These are phyloP conservation scores for Heliconius melpomene DNA, from an alignment of 1,140 invertebrate genomes.

Conservation along the genomic window DNA sequence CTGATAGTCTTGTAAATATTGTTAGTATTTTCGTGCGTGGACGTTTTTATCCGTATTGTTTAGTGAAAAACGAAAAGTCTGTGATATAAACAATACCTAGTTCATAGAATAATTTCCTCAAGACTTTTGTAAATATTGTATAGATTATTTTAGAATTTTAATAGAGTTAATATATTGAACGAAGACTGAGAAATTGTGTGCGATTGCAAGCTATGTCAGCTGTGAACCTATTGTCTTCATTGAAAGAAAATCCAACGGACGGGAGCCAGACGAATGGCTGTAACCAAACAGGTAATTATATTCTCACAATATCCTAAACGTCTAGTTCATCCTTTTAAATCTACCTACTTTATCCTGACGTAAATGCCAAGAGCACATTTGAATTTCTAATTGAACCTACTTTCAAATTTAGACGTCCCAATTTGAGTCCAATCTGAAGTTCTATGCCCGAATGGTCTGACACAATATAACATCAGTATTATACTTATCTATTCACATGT, in stretches of 20 bases:
- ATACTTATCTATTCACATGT: background rate
- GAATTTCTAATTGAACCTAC: slow-evolving; percentile 28
- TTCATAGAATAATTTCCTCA: slow-evolving; percentile 77
- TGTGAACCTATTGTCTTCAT: slow-evolving; percentile 76
- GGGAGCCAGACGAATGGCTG: slow-evolving; percentile 56
- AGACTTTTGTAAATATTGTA: slow-evolving; percentile 80
- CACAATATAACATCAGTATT: background rate
- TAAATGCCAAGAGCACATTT: slow-evolving; percentile 17
- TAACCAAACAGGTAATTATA: slow-evolving; percentile 52
- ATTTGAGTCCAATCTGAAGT: slow-evolving; percentile 19
- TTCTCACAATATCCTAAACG: background rate
- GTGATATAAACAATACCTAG: slow-evolving; percentile 82
- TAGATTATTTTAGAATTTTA: slow-evolving; percentile 77
- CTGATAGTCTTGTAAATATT: slow-evolving; percentile 76
- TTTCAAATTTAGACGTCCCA: slow-evolving; percentile 37
- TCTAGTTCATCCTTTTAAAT: slow-evolving; percentile 17
- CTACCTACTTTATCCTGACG: slow-evolving; percentile 29
- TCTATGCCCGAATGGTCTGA: slow-evolving; percentile 8
- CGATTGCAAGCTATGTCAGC: slow-evolving; percentile 79
- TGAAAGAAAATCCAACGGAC: slow-evolving; percentile 75
- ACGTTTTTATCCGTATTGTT: slow-evolving; percentile 81
- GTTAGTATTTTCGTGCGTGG: slow-evolving; percentile 80
- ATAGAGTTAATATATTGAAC: slow-evolving; percentile 76
- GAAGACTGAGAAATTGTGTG: slow-evolving; percentile 78
- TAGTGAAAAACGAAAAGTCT: slow-evolving; percentile 81